These are phyloP conservation scores for Hydrotaea cyrtoneurina DNA, from an alignment of 2,888 invertebrate species.

Conservation along the genomic window DNA sequence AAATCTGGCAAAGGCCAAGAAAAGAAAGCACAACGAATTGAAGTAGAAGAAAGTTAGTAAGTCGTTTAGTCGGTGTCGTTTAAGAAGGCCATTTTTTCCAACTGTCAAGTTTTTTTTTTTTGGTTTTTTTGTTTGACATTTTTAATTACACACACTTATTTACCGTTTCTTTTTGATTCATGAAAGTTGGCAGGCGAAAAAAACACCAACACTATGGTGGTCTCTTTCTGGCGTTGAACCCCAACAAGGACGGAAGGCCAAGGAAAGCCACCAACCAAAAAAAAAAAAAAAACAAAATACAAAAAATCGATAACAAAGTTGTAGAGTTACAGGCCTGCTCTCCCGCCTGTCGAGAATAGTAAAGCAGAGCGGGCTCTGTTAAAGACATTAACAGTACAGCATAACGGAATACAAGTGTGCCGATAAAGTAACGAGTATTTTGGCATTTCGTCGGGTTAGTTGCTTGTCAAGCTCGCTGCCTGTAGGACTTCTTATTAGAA, in stretches of 20 bases:
- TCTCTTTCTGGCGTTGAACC: conserved; percentile 44
- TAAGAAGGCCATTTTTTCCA: conserved; percentile 14
- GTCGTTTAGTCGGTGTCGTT: background rate
- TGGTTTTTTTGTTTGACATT: conserved; percentile 5
- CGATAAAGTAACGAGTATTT: conserved; percentile 23
- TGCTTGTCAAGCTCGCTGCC: conserved; percentile 10
- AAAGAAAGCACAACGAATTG: background rate
- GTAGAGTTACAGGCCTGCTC: conserved; percentile 53
- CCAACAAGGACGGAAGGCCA: conserved; percentile 58
- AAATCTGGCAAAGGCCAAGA: background rate
- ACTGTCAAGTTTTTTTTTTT: conserved; percentile 3
- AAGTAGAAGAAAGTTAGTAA: background rate
- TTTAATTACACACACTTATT: conserved; percentile 19
- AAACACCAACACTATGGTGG: conserved; percentile 6
- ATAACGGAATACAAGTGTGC: background rate
- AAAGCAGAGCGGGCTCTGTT: background rate
- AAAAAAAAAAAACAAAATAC: no score
- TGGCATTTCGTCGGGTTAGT: background rate
- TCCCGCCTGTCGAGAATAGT: background rate
- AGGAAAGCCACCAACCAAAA: conserved; percentile 62
- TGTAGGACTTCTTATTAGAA: conserved; percentile 47
- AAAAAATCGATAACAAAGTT: conserved; percentile 65
- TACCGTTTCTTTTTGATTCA: conserved; percentile 13
- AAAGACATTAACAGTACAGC: background rate
- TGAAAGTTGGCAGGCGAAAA: background rate